Percentiles rank a stretch among this genome's conserved stretches.
Conservation (phyloP, 2,888 invertebrate species). For the Heliconius charithonia region DNA sequence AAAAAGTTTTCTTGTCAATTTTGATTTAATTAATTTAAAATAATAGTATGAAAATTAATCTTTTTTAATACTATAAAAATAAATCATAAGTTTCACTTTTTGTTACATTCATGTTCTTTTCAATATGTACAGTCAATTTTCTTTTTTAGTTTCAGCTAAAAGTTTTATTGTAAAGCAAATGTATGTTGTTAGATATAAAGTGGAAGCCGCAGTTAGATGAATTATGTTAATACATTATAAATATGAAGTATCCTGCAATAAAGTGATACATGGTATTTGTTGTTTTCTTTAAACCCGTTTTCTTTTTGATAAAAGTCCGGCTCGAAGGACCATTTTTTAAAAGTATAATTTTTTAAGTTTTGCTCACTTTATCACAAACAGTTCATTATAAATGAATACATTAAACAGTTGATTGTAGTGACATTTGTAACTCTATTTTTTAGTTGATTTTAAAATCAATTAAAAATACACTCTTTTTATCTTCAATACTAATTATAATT, state of each 20-base stretch:
- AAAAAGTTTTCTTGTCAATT: not conserved
- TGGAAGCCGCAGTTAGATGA: slow-evolving; percentile 64
- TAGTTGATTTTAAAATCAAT: too few species aligned
- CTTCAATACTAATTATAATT: too few species aligned
- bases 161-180: slow-evolving; percentile 16
- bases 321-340: not conserved
- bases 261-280: slow-evolving; percentile 67
- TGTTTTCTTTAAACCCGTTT: slow-evolving; percentile 54
- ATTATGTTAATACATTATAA: slow-evolving; percentile 61
- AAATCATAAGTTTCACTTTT: slow-evolving; percentile 30
- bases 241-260: slow-evolving; percentile 69
- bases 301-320: not conserved
- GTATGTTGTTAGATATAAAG: slow-evolving; percentile 44
- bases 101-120: not conserved
- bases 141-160: not conserved
- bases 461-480: too few species aligned
- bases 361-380: not conserved
- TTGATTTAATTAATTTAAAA: not conserved
- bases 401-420: too few species aligned
- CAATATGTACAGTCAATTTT: slow-evolving; percentile 23
- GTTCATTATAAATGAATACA: too few species aligned
- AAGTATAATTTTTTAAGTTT: not conserved
- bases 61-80: not conserved
- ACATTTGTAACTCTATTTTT: too few species aligned
- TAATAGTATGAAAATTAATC: not conserved